A percentile compares a stretch with the other conserved stretches of the same genome.
phyloP scores from a whole-genome alignment of 2,113 vertebrate species.

The Diphyllodes magnificus region DNA sequence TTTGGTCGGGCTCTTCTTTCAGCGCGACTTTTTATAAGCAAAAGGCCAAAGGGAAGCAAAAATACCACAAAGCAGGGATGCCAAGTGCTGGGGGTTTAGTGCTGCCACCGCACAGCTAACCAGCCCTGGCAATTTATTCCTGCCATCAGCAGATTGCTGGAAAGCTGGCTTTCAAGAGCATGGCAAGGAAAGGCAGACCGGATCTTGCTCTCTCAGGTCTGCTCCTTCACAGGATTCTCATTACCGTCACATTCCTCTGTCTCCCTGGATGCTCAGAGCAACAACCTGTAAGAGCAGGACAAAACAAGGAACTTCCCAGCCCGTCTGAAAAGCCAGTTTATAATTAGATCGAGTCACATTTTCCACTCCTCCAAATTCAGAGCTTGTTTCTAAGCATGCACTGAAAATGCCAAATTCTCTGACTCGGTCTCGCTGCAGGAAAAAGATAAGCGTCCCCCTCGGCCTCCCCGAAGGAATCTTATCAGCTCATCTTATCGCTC shows the following conservation, averaged over 20 bases:
- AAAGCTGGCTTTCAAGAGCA: neutral
- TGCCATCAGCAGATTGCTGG: conserved; percentile 46
- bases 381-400: neutral
- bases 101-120: neutral
- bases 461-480: neutral
- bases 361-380: conserved; percentile 52
- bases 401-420: conserved; percentile 31
- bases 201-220: neutral
- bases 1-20: conserved; percentile 21
- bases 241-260: neutral
- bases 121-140: conserved; percentile 11
- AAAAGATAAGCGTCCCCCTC: conserved; percentile 9
- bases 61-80: conserved; percentile 10
- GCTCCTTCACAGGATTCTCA: neutral
- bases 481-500: neutral
- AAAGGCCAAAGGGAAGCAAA: conserved; percentile 53
- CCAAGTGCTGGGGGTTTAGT: conserved; percentile 38
- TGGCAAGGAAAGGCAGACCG: neutral
- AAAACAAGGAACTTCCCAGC: conserved; percentile 42
- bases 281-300: neutral
- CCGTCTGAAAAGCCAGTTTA: conserved; percentile 15
- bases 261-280: neutral
- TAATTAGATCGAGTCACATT: conserved; percentile 58
- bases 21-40: neutral
- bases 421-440: neutral